phyloP scores from a whole-genome alignment of 2,113 vertebrate genomes.

The Cyrtonyx montezumae region DNA sequence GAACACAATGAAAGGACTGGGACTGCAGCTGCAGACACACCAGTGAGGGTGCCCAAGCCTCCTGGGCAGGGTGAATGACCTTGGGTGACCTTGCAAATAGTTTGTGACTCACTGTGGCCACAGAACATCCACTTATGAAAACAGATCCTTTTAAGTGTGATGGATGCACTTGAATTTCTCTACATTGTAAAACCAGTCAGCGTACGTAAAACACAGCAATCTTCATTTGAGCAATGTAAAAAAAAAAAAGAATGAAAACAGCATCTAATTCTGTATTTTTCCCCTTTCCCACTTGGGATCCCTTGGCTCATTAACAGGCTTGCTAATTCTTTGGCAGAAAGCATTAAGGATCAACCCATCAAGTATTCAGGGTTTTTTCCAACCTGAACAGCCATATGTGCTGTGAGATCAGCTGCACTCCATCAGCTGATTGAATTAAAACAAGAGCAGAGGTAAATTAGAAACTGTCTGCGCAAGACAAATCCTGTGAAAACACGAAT shows the following conservation, averaged over 20 bases:
- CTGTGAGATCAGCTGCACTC: constrained; percentile 64
- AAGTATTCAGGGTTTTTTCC: constrained; percentile 45
- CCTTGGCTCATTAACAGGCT: constrained; percentile 51
- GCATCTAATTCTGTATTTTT: constrained; percentile 32
- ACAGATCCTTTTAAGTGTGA: neutral
- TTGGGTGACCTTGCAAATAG: neutral
- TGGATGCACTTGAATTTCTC: neutral
- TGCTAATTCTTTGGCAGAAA: constrained; percentile 59
- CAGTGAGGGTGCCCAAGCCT: neutral
- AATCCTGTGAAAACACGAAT: constrained; percentile 62
- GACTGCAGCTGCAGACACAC: neutral
- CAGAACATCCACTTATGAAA: neutral
- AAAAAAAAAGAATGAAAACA: constrained; percentile 13
- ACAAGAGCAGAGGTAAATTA: constrained; percentile 67
- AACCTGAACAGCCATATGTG: constrained; percentile 52
- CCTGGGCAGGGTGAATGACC: neutral
- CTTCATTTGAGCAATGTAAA: neutral
- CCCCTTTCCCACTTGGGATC: neutral
- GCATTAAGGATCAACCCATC: constrained; percentile 40
- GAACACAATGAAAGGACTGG: neutral
- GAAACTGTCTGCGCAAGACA: constrained; percentile 60
- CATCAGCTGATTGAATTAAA: constrained; percentile 69
- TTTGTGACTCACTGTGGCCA: neutral
- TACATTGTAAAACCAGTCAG: neutral
- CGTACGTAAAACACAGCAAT: neutral